Conservation (phyloP, 2,113 vertebrate species). For the Nycticryphes semicollaris region DNA sequence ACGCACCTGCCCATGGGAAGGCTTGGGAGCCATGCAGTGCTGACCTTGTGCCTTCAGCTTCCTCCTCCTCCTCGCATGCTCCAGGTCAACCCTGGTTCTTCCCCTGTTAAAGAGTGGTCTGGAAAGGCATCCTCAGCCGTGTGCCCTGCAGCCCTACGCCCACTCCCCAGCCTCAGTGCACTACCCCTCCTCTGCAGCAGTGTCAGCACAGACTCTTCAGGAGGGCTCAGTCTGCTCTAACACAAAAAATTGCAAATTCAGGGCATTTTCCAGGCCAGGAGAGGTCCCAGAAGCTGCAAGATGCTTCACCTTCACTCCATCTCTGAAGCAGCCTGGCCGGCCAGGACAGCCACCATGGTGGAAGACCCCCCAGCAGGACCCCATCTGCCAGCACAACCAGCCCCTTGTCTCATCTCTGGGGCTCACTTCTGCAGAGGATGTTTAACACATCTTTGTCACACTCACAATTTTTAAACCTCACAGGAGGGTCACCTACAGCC, state of each 20-base stretch:
- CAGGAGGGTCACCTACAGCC: neutral
- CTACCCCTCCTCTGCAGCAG: neutral
- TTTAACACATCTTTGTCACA: neutral
- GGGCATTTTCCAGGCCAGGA: neutral
- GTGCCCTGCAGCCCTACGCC: too few relatives aligned
- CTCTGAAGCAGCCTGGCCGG: rapidly evolving
- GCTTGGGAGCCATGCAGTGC: neutral
- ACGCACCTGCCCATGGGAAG: rapidly evolving
- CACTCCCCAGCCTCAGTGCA: rapidly evolving
- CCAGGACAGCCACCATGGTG: neutral
- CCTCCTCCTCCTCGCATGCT: neutral
- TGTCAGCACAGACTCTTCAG: rapidly evolving
- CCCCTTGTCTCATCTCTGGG: rapidly evolving
- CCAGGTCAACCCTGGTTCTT: neutral
- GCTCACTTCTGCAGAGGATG: rapidly evolving
- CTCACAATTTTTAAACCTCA: neutral
- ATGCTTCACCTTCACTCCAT: neutral
- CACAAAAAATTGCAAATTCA: neutral
- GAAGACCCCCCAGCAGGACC: neutral
- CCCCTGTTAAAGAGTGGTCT: neutral
- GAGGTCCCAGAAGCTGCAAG: neutral
- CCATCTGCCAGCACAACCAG: neutral
- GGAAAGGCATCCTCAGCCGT: neutral
- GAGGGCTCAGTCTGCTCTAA: neutral
- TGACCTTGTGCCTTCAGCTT: neutral